phyloP scores from a whole-genome alignment of 2,888 invertebrate genomes.

The Drosophila planitibia region DNA sequence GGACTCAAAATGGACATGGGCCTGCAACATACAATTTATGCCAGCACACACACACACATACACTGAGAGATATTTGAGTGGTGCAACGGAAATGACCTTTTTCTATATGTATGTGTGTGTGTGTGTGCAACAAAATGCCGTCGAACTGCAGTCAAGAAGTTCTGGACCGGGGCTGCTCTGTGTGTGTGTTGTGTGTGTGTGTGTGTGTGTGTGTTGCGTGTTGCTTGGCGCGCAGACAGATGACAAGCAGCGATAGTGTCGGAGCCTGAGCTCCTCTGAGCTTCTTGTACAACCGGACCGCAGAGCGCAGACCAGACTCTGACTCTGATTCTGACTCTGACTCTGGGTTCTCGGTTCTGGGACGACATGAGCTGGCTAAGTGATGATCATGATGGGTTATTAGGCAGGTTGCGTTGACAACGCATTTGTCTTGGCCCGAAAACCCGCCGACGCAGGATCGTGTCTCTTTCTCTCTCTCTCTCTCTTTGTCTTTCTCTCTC shows the following conservation, averaged over 20 bases:
- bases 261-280: conserved; percentile 53
- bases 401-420: conserved; percentile 80
- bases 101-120: conserved; percentile 33
- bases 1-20: conserved; percentile 80
- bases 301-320: conserved; percentile 6
- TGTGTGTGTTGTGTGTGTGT: not conserved
- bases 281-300: conserved; percentile 50
- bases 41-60: conserved; percentile 36
- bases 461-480: conserved; percentile 14
- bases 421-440: conserved; percentile 73
- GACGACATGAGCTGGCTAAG: conserved; percentile 49
- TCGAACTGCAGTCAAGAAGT: conserved; percentile 22
- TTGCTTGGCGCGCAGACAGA: conserved; percentile 74
- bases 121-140: conserved; percentile 71
- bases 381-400: conserved; percentile 82
- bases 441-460: conserved; percentile 73
- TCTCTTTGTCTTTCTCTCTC: conserved; percentile 16
- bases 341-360: not conserved
- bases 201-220: conserved; percentile 59
- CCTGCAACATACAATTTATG: conserved; percentile 77
- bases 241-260: conserved; percentile 79
- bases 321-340: not conserved
- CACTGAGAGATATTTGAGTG: conserved; percentile 36
- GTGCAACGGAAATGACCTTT: conserved; percentile 77
- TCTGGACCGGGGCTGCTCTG: not conserved